Base-by-base conservation (phyloP, 2,113 vertebrate genomes). In the Lasiurus cinereus region DNA sequence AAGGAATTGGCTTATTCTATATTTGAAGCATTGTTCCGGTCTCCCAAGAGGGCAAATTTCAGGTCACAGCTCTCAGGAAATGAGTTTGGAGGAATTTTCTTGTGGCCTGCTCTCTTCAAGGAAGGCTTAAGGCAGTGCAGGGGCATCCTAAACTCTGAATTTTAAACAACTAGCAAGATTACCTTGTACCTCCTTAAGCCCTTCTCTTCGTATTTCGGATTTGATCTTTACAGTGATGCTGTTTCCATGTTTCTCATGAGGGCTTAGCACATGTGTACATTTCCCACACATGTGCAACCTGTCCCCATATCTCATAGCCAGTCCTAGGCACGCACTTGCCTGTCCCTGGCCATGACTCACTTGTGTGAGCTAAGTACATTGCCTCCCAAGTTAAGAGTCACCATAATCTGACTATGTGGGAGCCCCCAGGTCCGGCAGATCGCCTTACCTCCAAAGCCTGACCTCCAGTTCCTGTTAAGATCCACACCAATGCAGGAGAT, bases 381-480 rank as follows among this genome's bases (percentile, higher is more conserved):
- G 27, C 56, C 90, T 90, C 87, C 83, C 59, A 22, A 31, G 12
- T 31, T 66, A 76, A 46, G 48, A 39, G 24, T 82, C 95, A 77
- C 24, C 14, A 1, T 59, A 52, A 80, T 21, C 8, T n/a, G 69
- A 46, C 48, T 4, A 19, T 43, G 48, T 62, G 72, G 66, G 59
- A 92, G 56, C 48, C 29, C 48, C 46, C 2, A 12, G 54, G 36
- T 9, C 39, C 18, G 31, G 43, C 39, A 46, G 9, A 0, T 0
- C 80, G 96, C 97, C 98, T 46, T 98, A 99, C 99, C 98, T 99
- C 99, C 99, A 95, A 99, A 99, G 0, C 98, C 99, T 0, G 98
- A 98, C 0, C 98, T 98, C 99, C 99, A 99, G 88, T 99, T 99
- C 62, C 99, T 97, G 98, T 99, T 99, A 95, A 99, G 99, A 84